phyloP scores from a whole-genome alignment of 2,113 vertebrate species.

The Perccottus glenii region DNA sequence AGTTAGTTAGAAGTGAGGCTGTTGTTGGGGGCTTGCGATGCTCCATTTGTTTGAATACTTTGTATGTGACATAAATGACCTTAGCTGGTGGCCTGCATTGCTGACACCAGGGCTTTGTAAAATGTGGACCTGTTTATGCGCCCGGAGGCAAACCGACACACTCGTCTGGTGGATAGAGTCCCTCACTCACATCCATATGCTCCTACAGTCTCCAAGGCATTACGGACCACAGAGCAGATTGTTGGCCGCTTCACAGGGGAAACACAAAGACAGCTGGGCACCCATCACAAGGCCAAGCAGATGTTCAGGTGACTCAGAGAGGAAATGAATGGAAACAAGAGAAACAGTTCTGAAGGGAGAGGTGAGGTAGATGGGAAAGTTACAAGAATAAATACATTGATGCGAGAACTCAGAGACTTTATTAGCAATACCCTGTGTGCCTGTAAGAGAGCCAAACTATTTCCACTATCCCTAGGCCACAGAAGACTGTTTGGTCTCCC shows the following conservation, averaged over 20 bases:
- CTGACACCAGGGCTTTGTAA: slow-evolving; percentile 49
- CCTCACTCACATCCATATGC: slow-evolving; percentile 62
- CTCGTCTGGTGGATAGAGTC: slow-evolving; percentile 48
- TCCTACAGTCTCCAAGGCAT: slow-evolving; percentile 48
- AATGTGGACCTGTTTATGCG: slow-evolving; percentile 49
- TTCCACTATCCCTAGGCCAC: slow-evolving; percentile 33
- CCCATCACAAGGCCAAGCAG: slow-evolving; percentile 70
- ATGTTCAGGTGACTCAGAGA: slow-evolving; percentile 71
- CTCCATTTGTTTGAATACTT: slow-evolving; percentile 27
- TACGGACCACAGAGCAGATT: slow-evolving; percentile 68
- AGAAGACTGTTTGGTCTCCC: slow-evolving; percentile 37
- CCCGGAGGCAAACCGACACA: slow-evolving; percentile 57
- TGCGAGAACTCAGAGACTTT: background rate
- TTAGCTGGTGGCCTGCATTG: slow-evolving; percentile 39
- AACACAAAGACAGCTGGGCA: slow-evolving; percentile 70
- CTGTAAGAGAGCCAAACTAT: slow-evolving; percentile 30
- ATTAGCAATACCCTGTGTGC: slow-evolving; percentile 45
- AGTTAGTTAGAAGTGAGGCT: slow-evolving; percentile 20
- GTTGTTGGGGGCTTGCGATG: slow-evolving; percentile 14
- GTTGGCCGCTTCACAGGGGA: slow-evolving; percentile 64
- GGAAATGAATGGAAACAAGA: slow-evolving; percentile 41
- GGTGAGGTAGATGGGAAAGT: slow-evolving; percentile 28
- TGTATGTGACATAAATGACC: slow-evolving; percentile 22
- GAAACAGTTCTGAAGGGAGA: background rate
- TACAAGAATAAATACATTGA: background rate